Percentiles rank a stretch among this genome's conserved stretches.
Conservation (phyloP, 2,888 invertebrate genomes). For the Phortica okadai region DNA sequence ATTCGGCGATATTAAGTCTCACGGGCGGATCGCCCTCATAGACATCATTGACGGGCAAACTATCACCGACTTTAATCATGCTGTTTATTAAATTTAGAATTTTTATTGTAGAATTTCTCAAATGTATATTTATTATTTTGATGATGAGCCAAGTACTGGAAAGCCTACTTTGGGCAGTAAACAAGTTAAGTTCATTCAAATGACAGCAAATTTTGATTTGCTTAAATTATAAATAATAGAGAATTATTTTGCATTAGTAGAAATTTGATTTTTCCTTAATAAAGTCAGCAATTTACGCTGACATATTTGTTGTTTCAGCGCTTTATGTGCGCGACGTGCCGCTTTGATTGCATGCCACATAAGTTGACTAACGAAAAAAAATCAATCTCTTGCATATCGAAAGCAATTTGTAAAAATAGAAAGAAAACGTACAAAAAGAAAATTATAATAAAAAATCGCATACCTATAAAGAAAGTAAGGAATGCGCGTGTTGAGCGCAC, state of each 20-base stretch:
- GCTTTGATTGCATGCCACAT: conserved; percentile 1
- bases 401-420: conserved; percentile 25
- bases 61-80: conserved; percentile 85
- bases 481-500: background rate
- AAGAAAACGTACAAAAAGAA: background rate
- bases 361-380: background rate
- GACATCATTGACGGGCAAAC: conserved; percentile 85
- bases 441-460: background rate
- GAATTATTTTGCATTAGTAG: no score
- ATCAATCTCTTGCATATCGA: conserved; percentile 23
- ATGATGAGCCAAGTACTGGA: no score
- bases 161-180: no score
- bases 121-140: no score
- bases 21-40: conserved; percentile 90
- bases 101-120: background rate
- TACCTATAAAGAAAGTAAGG: background rate
- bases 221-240: no score
- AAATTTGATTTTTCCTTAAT: no score
- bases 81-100: background rate
- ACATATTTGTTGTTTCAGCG: background rate
- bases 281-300: background rate
- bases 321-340: background rate
- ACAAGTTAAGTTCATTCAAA: no score
- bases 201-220: no score
- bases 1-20: conserved; percentile 86